Percentiles rank a stretch among this genome's conserved stretches.
Conservation (phyloP, 2,797 vertebrate species). For the Enteromius radiatus region DNA sequence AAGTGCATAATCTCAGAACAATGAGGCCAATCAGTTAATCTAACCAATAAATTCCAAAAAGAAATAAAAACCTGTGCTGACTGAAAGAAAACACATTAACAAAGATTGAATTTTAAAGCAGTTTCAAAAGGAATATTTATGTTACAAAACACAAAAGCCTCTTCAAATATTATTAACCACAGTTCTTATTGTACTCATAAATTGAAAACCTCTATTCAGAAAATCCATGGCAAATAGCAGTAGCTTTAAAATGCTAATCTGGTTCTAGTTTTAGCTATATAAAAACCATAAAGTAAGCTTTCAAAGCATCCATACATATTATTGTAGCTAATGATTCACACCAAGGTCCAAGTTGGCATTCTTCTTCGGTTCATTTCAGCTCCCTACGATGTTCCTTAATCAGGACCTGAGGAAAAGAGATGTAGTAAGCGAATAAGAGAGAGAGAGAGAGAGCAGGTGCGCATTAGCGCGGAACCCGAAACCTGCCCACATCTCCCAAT, state of each 20-base stretch:
- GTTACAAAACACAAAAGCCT: neutral
- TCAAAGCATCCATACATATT: constrained; percentile 1
- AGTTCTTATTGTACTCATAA: no score
- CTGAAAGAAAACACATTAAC: neutral
- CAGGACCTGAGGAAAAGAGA: constrained; percentile 20
- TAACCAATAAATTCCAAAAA: neutral
- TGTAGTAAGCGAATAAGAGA: neutral
- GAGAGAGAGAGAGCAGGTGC: neutral
- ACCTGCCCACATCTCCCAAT: constrained; percentile 64
- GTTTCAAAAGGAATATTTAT: neutral
- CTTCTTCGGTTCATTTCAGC: constrained; percentile 60
- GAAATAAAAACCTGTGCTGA: neutral
- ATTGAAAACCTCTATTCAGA: neutral
- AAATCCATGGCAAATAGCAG: neutral
- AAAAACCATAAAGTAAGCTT: neutral
- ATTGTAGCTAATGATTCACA: constrained; percentile 14
- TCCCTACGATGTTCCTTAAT: constrained; percentile 51
- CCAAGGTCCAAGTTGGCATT: constrained; percentile 58
- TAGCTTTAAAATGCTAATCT: neutral
- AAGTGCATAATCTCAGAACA: neutral
- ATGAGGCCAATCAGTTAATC: neutral
- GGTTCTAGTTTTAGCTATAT: neutral
- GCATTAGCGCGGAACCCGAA: constrained; percentile 55
- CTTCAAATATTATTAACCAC: neutral
- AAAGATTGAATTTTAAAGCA: neutral